phyloP scores from a whole-genome alignment of 2,888 invertebrate genomes.

The Cenopis cana region DNA sequence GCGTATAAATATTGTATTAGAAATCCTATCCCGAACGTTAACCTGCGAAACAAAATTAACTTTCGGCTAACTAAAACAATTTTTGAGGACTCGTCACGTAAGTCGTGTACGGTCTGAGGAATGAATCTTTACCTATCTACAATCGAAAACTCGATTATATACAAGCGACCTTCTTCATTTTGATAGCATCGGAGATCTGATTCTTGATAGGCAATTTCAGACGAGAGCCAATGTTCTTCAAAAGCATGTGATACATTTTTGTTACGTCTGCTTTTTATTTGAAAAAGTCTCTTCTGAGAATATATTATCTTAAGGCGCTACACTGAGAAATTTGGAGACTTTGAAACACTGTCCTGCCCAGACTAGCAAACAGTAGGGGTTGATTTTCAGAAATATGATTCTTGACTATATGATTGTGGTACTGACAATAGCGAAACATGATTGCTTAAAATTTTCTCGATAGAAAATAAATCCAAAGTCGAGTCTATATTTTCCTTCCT shows the following conservation, averaged over 20 bases:
- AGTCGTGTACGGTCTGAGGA: neutral
- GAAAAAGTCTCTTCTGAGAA: conserved; percentile 15
- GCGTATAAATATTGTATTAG: conserved; percentile 34
- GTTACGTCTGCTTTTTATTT: neutral
- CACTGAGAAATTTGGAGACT: too few relatives aligned
- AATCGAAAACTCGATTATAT: conserved; percentile 10
- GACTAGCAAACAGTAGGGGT: too few relatives aligned
- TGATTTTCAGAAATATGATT: too few relatives aligned
- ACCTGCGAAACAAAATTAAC: conserved; percentile 25
- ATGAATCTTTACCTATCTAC: neutral
- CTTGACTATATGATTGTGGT: too few relatives aligned
- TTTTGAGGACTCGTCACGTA: neutral
- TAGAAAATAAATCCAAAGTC: too few relatives aligned
- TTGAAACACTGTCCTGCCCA: too few relatives aligned
- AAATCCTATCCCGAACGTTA: conserved; percentile 29
- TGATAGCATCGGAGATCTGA: conserved; percentile 13
- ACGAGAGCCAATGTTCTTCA: conserved; percentile 6
- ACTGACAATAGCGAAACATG: too few relatives aligned
- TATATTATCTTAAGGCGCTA: conserved; percentile 26
- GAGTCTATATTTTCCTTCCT: too few relatives aligned
- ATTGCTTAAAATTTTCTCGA: too few relatives aligned
- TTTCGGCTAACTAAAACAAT: neutral
- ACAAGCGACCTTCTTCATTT: conserved; percentile 6
- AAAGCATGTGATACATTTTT: neutral
- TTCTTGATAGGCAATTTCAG: conserved; percentile 4